Evolutionary conservation across 2,797 vertebrate genomes (phyloP).

Genomic region (Acanthopagrus latus): DNA sequence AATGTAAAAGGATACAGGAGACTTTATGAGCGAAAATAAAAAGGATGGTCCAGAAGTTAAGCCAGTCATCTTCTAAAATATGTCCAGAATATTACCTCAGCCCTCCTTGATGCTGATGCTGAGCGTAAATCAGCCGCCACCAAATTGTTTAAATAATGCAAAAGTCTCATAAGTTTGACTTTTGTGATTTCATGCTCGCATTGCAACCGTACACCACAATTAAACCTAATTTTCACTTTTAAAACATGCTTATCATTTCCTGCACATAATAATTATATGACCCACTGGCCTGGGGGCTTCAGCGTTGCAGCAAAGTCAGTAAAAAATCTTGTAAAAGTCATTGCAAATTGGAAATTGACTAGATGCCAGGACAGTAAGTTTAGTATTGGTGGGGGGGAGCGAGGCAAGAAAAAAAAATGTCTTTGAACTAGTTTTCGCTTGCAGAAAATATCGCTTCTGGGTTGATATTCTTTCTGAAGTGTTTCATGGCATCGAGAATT

Average conservation of each 20-base stretch:
- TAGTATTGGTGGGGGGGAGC: constrained; percentile 55
- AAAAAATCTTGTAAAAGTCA: constrained; percentile 75
- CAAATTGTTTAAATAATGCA: constrained; percentile 62
- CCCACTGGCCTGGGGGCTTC: constrained; percentile 63
- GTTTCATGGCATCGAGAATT: constrained; percentile 74
- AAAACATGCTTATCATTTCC: constrained; percentile 78
- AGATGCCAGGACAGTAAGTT: constrained; percentile 82
- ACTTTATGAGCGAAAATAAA: constrained; percentile 9
- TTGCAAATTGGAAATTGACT: constrained; percentile 80
- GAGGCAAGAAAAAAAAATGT: constrained; percentile 46
- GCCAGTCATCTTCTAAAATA: constrained; percentile 23
- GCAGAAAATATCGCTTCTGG: constrained; percentile 79
- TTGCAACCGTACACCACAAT: constrained; percentile 67
- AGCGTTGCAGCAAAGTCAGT: constrained; percentile 72
- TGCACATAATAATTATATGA: constrained; percentile 80
- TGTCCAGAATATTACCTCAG: constrained; percentile 22
- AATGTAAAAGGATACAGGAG: not conserved
- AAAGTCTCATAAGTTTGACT: constrained; percentile 49
- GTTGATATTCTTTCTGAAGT: constrained; percentile 81
- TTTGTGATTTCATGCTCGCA: constrained; percentile 65
- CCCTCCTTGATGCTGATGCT: constrained; percentile 19
- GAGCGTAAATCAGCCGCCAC: constrained; percentile 26
- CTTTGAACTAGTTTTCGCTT: constrained; percentile 86
- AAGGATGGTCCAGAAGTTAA: constrained; percentile 6
- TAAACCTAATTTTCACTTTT: constrained; percentile 80